Evolutionary conservation across 37 sponge, comb jelly and placozoan species (phyloP).

Genomic region (Diacarnus erythraeanus): DNA sequence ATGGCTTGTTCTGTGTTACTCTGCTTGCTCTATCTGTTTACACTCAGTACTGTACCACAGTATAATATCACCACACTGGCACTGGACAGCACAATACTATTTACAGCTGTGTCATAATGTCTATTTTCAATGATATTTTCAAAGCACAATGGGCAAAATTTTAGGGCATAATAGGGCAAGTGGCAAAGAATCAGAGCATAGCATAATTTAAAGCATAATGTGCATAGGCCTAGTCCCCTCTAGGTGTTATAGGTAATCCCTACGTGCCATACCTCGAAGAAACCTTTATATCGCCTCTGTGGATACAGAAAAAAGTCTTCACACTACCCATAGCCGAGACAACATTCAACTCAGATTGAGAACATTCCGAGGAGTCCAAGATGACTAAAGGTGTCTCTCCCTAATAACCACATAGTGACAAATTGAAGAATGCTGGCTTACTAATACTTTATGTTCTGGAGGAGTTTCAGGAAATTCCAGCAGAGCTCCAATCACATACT

Average conservation of each 20-base stretch:
- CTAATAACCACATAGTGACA: background rate
- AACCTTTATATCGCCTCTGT: constrained; percentile 40
- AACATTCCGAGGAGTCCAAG: constrained; percentile 25
- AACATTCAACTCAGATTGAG: constrained; percentile 16
- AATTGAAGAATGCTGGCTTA: no score
- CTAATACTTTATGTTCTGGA: constrained; percentile 5
- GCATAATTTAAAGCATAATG: no score
- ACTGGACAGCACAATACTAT: no score
- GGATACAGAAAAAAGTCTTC: constrained; percentile 60
- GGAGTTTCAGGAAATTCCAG: constrained; percentile 15
- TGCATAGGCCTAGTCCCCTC: background rate
- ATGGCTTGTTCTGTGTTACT: no score
- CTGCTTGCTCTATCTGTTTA: no score
- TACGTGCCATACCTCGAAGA: constrained; percentile 22
- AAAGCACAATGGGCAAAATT: no score
- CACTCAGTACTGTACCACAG: no score
- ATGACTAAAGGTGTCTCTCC: constrained; percentile 44
- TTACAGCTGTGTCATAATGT: no score
- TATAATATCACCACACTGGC: no score
- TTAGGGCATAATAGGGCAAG: no score
- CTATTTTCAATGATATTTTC: no score
- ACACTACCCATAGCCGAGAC: constrained; percentile 32
- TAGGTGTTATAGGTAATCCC: background rate
- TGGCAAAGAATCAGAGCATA: no score
- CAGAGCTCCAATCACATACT: constrained; percentile 37